Evolutionary conservation across 2,113 vertebrate genomes (phyloP).

Genomic region (Kobus ellipsiprymnus): DNA sequence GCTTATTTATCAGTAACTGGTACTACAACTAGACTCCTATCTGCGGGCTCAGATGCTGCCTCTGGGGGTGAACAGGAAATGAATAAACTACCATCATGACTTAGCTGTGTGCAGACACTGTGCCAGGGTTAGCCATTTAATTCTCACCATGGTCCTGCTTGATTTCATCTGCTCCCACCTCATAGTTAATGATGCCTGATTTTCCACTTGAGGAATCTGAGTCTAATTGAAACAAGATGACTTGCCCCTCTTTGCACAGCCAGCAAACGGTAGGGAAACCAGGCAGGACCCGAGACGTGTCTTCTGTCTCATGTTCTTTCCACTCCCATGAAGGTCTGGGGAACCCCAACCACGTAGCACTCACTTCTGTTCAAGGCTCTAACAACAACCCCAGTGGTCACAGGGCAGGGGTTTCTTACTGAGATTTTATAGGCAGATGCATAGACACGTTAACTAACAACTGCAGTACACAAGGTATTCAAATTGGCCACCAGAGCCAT

Average conservation of each 20-base stretch:
- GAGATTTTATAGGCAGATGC: background rate
- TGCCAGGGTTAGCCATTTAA: background rate
- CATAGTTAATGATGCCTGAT: background rate
- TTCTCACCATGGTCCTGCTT: background rate
- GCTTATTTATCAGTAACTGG: background rate
- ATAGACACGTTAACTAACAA: background rate
- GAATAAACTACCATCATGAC: background rate
- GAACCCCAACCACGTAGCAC: too few relatives aligned
- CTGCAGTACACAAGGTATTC: background rate
- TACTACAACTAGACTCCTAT: background rate
- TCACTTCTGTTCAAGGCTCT: background rate
- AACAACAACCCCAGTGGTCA: too few relatives aligned
- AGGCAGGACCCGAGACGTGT: background rate
- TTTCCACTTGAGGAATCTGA: background rate
- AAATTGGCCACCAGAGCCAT: fast-evolving
- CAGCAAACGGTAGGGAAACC: background rate
- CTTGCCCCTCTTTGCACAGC: background rate
- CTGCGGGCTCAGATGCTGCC: background rate
- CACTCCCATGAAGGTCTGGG: background rate
- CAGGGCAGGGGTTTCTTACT: background rate
- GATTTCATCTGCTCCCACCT: background rate
- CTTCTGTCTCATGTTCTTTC: background rate
- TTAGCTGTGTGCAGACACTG: background rate
- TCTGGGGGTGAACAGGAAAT: background rate
- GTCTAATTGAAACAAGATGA: background rate